Conservation (phyloP, 1,140 invertebrate genomes). For the Scaptomyza hsui region DNA sequence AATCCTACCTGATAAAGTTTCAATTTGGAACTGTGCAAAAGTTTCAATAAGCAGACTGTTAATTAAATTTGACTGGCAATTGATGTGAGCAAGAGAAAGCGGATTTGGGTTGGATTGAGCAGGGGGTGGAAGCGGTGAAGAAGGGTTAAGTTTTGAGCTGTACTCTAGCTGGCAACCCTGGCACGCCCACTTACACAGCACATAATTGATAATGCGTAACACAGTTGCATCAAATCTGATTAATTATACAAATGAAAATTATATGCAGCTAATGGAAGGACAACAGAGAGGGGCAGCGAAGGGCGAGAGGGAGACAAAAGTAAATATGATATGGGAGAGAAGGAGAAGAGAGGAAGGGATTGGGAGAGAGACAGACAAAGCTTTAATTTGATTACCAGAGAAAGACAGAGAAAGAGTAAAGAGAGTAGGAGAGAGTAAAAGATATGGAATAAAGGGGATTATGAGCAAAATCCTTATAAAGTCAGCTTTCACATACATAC, state of each 20-base stretch:
- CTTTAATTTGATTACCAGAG: background rate
- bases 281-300: background rate
- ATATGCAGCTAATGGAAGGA: background rate
- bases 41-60: slow-evolving; percentile 1
- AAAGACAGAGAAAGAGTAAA: background rate
- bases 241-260: background rate
- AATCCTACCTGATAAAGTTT: background rate
- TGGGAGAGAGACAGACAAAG: background rate
- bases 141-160: background rate
- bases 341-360: no score
- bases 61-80: slow-evolving; percentile 24
- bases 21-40: slow-evolving; percentile 1
- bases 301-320: background rate
- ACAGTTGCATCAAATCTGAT: slow-evolving; percentile 3
- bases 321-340: no score
- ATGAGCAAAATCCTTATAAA: background rate
- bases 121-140: no score
- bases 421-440: background rate
- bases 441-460: no score
- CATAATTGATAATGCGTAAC: background rate
- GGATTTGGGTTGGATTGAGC: background rate
- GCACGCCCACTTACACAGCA: background rate
- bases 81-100: background rate
- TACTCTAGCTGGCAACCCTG: no score
- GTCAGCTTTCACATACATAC: background rate